These are phyloP conservation scores for Jaculus jaculus DNA, from an alignment of 2,113 vertebrate genomes.

Conservation along the genomic window DNA sequence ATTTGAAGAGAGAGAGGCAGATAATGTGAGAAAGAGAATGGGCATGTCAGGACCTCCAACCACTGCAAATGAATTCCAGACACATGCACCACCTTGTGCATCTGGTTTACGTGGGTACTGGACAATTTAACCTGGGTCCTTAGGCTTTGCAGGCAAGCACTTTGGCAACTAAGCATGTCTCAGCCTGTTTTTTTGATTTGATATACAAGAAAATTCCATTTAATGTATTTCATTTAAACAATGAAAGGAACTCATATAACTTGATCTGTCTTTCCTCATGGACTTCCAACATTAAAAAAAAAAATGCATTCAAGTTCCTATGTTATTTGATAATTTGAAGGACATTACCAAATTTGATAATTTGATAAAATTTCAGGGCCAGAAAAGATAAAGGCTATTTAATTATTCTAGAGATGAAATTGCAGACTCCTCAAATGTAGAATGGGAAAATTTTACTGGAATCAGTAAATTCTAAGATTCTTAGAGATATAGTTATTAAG, in stretches of 20 bases:
- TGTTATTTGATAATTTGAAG: conserved; percentile 11
- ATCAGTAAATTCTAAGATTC: conserved; percentile 35
- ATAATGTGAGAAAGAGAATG: too few relatives aligned
- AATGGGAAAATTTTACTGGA: conserved; percentile 22
- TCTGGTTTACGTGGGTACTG: too few relatives aligned
- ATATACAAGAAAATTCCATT: neutral
- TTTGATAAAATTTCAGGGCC: too few relatives aligned
- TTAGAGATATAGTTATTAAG: conserved; percentile 49
- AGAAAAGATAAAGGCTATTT: conserved; percentile 6
- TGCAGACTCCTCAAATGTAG: conserved; percentile 20
- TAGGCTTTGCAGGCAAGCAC: too few relatives aligned
- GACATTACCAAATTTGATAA: too few relatives aligned
- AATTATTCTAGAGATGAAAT: conserved; percentile 44
- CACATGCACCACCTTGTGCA: too few relatives aligned
- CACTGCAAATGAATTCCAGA: too few relatives aligned
- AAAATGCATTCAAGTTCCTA: neutral
- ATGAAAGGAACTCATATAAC: neutral
- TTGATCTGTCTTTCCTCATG: neutral
- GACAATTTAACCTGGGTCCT: too few relatives aligned
- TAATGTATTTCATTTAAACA: neutral
- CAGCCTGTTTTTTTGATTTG: too few relatives aligned
- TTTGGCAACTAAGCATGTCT: too few relatives aligned
- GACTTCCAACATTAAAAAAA: conserved; percentile 44
- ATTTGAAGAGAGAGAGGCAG: too few relatives aligned
- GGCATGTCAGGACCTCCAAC: too few relatives aligned